Conservation (phyloP, 2,797 vertebrate genomes). For the Nannoperca obscura region DNA sequence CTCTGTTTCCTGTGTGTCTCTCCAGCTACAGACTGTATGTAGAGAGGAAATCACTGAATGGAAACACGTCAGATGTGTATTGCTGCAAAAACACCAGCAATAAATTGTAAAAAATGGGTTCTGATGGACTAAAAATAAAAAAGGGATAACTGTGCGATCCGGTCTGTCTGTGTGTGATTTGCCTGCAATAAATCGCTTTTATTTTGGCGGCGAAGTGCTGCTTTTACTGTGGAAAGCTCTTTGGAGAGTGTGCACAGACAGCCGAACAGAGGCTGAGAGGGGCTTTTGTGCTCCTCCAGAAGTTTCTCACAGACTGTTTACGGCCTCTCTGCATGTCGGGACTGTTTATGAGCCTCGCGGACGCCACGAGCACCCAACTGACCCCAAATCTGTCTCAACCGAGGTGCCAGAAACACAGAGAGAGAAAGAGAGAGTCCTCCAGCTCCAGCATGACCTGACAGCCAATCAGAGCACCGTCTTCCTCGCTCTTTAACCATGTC, state of each 20-base stretch:
- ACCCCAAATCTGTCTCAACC: not conserved
- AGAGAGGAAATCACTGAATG: not conserved
- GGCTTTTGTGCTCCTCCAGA: slow-evolving; percentile 53
- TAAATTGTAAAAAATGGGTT: not conserved
- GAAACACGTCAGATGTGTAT: not conserved
- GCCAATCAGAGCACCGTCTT: not conserved
- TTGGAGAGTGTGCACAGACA: slow-evolving; percentile 19
- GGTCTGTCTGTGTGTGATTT: slow-evolving; percentile 2
- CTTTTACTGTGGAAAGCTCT: slow-evolving; percentile 41
- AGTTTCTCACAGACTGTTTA: slow-evolving; percentile 57
- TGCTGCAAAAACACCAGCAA: not conserved
- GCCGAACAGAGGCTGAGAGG: slow-evolving; percentile 33
- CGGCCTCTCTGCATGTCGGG: slow-evolving; percentile 54
- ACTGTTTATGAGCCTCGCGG: slow-evolving; percentile 56
- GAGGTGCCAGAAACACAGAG: not conserved
- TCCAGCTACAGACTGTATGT: not conserved
- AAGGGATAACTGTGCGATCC: not conserved
- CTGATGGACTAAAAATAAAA: not conserved
- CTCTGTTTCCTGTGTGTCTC: too few species aligned
- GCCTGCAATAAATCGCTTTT: slow-evolving; percentile 35
- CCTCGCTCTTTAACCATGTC: slow-evolving; percentile 34
- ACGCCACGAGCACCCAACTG: not conserved
- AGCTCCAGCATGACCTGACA: slow-evolving; percentile 29
- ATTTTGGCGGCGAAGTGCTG: slow-evolving; percentile 47
- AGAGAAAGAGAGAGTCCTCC: not conserved